These are phyloP conservation scores for Parnassius glacialis DNA, from an alignment of 2,888 invertebrate species.

Conservation along the genomic window DNA sequence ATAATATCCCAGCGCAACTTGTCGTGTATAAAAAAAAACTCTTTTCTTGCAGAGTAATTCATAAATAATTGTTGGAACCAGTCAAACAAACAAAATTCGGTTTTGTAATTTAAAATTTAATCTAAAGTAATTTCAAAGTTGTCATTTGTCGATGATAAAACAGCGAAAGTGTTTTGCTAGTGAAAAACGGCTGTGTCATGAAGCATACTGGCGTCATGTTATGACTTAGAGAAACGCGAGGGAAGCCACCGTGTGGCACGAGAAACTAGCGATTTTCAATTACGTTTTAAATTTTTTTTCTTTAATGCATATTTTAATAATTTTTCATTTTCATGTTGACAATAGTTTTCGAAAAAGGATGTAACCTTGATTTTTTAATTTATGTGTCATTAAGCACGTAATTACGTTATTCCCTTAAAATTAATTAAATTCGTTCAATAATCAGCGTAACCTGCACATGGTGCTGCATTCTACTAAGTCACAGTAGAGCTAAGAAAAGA, in stretches of 20 bases:
- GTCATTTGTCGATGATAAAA: constrained; percentile 15
- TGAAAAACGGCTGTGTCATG: constrained; percentile 49
- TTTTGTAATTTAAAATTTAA: constrained; percentile 16
- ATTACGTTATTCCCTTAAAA: too few species aligned
- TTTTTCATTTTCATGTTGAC: background rate
- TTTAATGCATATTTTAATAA: background rate
- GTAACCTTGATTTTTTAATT: too few species aligned
- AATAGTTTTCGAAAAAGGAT: background rate
- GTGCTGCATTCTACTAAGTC: too few species aligned
- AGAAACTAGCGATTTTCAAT: constrained; percentile 7
- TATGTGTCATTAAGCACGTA: too few species aligned
- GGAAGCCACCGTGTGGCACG: constrained; percentile 12
- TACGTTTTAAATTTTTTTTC: background rate
- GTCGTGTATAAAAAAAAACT: background rate
- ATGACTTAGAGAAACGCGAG: constrained; percentile 39
- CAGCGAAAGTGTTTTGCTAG: constrained; percentile 52
- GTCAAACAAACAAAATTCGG: constrained; percentile 28
- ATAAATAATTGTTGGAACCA: constrained; percentile 21
- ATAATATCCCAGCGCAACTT: too few species aligned
- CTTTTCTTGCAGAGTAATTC: background rate
- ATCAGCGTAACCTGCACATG: too few species aligned
- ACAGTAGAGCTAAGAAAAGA: too few species aligned
- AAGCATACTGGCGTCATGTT: constrained; percentile 35
- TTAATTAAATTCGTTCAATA: too few species aligned
- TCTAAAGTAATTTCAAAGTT: constrained; percentile 13